A percentile compares a stretch with the other conserved stretches of the same genome.
Conservation (phyloP, 2,888 invertebrate genomes). For the Stenodema calcarata region DNA sequence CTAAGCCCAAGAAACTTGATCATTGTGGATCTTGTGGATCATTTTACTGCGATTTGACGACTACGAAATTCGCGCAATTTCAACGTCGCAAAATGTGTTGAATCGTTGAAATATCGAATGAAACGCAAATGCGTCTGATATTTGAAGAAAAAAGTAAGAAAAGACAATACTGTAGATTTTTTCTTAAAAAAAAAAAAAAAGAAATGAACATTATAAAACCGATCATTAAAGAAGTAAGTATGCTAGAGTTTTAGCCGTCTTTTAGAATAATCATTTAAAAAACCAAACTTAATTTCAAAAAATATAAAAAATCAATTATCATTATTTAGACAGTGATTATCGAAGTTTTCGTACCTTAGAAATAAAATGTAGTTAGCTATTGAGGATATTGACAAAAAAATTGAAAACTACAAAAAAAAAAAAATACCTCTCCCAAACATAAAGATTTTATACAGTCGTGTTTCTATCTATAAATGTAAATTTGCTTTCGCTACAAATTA, state of each 20-base stretch:
- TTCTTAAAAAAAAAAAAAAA: conserved; percentile 45
- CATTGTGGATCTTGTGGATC: too few species aligned
- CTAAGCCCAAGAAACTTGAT: too few species aligned
- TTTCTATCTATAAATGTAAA: conserved; percentile 53
- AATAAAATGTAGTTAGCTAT: not conserved
- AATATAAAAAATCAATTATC: conserved; percentile 41
- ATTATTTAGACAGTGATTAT: not conserved
- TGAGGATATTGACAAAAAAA: conserved; percentile 11
- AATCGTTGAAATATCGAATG: not conserved
- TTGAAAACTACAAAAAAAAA: conserved; percentile 1
- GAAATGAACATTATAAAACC: conserved; percentile 36
- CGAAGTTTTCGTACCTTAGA: conserved; percentile 33
- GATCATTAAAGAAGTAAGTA: conserved; percentile 33
- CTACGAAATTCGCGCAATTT: too few species aligned
- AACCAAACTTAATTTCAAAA: not conserved
- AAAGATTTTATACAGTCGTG: conserved; percentile 53
- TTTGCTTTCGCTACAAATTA: conserved; percentile 53
- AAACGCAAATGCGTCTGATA: not conserved
- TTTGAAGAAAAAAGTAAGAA: conserved; percentile 20
- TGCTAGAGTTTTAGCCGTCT: conserved; percentile 55
- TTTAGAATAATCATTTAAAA: conserved; percentile 41
- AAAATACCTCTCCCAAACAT: conserved; percentile 41
- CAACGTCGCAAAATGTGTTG: not conserved
- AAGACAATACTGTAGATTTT: conserved; percentile 55
- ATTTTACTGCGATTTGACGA: not conserved